A percentile compares a stretch with the other conserved stretches of the same genome.
Evolutionary conservation across 2,113 vertebrate species (phyloP).

Genomic region (Misgurnus mizolepis): DNA sequence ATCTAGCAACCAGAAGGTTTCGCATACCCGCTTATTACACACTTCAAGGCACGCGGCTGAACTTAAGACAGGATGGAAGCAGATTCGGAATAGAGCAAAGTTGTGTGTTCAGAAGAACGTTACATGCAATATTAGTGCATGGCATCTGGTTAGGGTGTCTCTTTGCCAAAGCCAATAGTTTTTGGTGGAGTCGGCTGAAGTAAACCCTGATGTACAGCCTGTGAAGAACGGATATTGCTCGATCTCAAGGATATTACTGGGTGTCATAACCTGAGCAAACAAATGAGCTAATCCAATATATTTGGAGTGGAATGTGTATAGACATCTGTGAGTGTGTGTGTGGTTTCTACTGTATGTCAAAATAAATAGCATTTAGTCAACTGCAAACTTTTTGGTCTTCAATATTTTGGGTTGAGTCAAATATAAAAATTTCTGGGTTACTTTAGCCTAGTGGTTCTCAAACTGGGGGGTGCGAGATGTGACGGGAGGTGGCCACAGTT

Average conservation of each 20-base stretch:
- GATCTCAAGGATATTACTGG: constrained; percentile 14
- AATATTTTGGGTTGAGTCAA: neutral
- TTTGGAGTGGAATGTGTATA: neutral
- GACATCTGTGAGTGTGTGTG: neutral
- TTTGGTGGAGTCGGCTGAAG: neutral
- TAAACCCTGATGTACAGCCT: neutral
- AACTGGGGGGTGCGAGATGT: too few species aligned
- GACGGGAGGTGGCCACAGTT: too few species aligned
- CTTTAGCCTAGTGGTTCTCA: too few species aligned
- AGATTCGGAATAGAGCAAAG: neutral
- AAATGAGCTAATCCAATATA: constrained; percentile 44
- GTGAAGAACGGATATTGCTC: constrained; percentile 26
- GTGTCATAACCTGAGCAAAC: constrained; percentile 41
- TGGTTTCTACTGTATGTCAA: constrained; percentile 27
- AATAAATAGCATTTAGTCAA: constrained; percentile 25
- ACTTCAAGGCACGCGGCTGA: constrained; percentile 16
- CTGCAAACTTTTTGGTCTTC: constrained; percentile 43
- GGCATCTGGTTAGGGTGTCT: neutral
- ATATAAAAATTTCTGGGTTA: too few species aligned
- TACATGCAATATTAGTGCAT: constrained; percentile 19
- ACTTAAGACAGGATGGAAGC: neutral
- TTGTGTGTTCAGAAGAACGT: neutral
- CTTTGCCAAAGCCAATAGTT: constrained; percentile 7
- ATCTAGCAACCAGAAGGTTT: constrained; percentile 30
- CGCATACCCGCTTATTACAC: constrained; percentile 25